These are phyloP conservation scores for Melinaea menophilus DNA, from an alignment of 2,888 invertebrate species.

Conservation along the genomic window DNA sequence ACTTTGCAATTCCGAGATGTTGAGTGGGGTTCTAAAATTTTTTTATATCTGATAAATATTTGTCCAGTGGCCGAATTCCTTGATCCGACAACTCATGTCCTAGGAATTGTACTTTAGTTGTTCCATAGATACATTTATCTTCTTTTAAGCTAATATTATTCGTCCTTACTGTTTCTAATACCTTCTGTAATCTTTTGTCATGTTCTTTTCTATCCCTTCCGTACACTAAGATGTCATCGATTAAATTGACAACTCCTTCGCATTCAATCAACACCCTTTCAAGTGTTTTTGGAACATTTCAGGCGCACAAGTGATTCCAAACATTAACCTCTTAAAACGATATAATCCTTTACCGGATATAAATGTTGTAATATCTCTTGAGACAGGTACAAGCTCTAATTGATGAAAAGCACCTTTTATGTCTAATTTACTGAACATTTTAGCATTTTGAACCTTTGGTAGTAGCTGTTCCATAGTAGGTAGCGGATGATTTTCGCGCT, in stretches of 20 bases:
- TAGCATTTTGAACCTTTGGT: slow-evolving; percentile 34
- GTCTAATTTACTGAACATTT: slow-evolving; percentile 33
- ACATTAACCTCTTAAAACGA: slow-evolving; percentile 46
- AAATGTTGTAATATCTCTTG: slow-evolving; percentile 37
- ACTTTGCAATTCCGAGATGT: slow-evolving; percentile 36
- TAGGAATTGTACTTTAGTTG: slow-evolving; percentile 22
- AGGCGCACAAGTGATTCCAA: slow-evolving; percentile 43
- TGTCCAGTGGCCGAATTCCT: slow-evolving; percentile 32
- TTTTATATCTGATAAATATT: slow-evolving; percentile 29
- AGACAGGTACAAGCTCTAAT: slow-evolving; percentile 29
- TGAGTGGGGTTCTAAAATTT: slow-evolving; percentile 28
- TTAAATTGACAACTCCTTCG: slow-evolving; percentile 35
- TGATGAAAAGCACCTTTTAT: slow-evolving; percentile 38
- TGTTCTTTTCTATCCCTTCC: slow-evolving; percentile 28
- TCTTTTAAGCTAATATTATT: slow-evolving; percentile 29
- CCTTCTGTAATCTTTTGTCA: slow-evolving; percentile 23
- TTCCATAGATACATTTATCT: slow-evolving; percentile 10
- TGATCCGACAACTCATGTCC: slow-evolving; percentile 29
- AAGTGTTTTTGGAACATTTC: slow-evolving; percentile 35
- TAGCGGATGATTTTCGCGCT: slow-evolving; percentile 38
- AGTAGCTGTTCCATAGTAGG: slow-evolving; percentile 37
- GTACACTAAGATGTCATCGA: slow-evolving; percentile 36
- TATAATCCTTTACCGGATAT: slow-evolving; percentile 32
- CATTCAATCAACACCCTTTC: slow-evolving; percentile 34
- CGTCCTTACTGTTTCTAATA: slow-evolving; percentile 23